phyloP scores from a whole-genome alignment of 2,888 invertebrate genomes.

The Dryobota labecula region DNA sequence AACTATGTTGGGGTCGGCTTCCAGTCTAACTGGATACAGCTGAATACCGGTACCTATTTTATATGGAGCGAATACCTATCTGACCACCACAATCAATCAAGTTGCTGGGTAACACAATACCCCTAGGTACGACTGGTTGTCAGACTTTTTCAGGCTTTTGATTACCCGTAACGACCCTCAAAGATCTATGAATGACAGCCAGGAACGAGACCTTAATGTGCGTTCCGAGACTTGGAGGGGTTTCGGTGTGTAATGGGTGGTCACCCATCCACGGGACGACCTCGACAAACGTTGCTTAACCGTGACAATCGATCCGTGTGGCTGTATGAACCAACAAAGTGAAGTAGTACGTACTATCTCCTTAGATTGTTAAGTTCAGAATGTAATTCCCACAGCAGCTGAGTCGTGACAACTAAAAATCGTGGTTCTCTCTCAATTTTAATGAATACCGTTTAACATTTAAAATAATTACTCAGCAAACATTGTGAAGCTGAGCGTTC shows the following conservation, averaged over 20 bases:
- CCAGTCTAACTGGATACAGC: too few species aligned
- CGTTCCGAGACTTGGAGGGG: too few species aligned
- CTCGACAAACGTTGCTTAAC: background rate
- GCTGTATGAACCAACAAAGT: background rate
- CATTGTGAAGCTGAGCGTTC: constrained; percentile 18
- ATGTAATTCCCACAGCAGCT: constrained; percentile 1
- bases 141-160: too few species aligned
- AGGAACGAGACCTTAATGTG: too few species aligned
- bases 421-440: constrained; percentile 8
- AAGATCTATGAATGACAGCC: too few species aligned
- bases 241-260: background rate
- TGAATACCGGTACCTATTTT: too few species aligned
- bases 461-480: constrained; percentile 17
- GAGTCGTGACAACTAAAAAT: constrained; percentile 13
- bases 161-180: too few species aligned
- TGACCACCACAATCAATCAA: too few species aligned
- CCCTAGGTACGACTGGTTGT: too few species aligned
- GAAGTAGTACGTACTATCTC: background rate
- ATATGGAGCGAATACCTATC: too few species aligned
- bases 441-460: constrained; percentile 30
- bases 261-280: background rate
- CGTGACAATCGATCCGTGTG: background rate
- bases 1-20: too few species aligned
- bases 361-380: background rate
- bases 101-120: too few species aligned